Conservation (phyloP, 2,113 vertebrate species). For the Eonycteris spelaea region DNA sequence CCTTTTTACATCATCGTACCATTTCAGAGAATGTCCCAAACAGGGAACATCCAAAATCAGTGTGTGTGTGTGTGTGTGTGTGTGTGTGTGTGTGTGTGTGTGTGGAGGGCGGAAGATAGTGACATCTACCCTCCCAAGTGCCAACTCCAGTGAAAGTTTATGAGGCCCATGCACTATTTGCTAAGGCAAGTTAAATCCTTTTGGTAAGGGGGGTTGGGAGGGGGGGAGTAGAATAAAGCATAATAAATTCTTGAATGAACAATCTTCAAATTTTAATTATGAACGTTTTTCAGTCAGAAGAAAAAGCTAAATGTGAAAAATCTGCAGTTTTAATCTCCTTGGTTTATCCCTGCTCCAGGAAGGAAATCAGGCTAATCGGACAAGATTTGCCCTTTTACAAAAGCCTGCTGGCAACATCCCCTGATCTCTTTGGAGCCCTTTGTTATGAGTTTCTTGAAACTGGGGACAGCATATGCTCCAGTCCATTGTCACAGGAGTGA, state of each 20-base stretch:
- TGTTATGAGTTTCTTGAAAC: conserved; percentile 58
- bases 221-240: too few species aligned
- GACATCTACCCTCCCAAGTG: neutral
- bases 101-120: too few species aligned
- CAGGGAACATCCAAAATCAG: neutral
- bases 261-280: neutral
- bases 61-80: accelerated
- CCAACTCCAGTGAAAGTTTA: neutral
- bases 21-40: neutral
- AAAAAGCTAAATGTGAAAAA: neutral
- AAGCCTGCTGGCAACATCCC: conserved; percentile 19
- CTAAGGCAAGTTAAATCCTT: neutral
- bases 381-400: neutral
- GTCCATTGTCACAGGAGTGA: conserved; percentile 30
- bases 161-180: accelerated
- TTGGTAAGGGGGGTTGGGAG: neutral
- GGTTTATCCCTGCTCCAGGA: neutral
- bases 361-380: conserved; percentile 34
- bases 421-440: conserved; percentile 41
- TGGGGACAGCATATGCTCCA: conserved; percentile 55
- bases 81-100: accelerated
- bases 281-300: neutral
- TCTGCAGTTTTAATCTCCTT: neutral
- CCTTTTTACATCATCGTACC: neutral
- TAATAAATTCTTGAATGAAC: neutral